Percentiles rank a stretch among this genome's conserved stretches.
phyloP scores from a whole-genome alignment of 2,888 invertebrate genomes.

The Allacma fusca region DNA sequence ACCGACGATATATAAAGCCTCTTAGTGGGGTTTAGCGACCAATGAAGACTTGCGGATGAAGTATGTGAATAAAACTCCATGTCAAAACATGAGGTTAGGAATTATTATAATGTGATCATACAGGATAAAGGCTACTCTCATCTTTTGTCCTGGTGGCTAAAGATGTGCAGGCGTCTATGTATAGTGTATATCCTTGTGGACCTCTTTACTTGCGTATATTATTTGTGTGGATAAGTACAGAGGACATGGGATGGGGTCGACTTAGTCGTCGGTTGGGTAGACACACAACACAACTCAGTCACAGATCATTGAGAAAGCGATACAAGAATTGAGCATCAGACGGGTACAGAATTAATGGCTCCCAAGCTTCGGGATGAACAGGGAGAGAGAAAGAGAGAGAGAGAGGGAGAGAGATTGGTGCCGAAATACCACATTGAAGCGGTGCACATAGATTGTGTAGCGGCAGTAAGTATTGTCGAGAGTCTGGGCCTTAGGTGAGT shows the following conservation, averaged over 20 bases:
- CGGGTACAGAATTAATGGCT: conserved; percentile 43
- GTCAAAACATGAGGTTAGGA: conserved; percentile 16
- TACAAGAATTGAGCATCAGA: conserved; percentile 43
- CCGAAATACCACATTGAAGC: not conserved
- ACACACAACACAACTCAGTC: conserved; percentile 38
- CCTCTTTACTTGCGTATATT: not conserved
- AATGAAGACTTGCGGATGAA: not conserved
- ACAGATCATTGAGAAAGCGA: conserved; percentile 47
- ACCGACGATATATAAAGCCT: too few relatives aligned
- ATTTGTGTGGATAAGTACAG: not conserved
- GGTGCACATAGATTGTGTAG: not conserved
- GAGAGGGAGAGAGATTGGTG: conserved; percentile 1
- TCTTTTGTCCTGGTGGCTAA: conserved; percentile 4
- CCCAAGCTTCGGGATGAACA: conserved; percentile 26
- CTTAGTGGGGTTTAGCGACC: not conserved
- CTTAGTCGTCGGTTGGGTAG: conserved; percentile 27
- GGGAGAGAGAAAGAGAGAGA: not conserved
- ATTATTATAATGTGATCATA: conserved; percentile 21
- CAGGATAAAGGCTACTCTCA: conserved; percentile 10
- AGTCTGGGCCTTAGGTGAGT: not conserved
- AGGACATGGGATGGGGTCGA: conserved; percentile 30
- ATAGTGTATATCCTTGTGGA: not conserved
- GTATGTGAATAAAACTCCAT: not conserved
- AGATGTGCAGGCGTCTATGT: not conserved
- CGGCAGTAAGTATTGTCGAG: conserved; percentile 9